Conservation (phyloP, 2,797 vertebrate genomes). For the Liasis olivaceus region DNA sequence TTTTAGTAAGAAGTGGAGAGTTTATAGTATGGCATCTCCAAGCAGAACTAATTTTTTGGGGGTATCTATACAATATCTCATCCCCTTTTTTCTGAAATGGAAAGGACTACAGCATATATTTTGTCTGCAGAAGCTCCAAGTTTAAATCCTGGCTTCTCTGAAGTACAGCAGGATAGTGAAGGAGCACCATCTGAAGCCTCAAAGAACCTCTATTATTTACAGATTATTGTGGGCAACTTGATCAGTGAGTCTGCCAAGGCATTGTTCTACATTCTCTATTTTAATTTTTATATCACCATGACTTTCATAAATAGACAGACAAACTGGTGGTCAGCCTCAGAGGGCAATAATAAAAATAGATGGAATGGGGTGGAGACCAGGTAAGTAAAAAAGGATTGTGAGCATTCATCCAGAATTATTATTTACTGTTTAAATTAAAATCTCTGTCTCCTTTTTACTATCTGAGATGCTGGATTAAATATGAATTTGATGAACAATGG, state of each 20-base stretch:
- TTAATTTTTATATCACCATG: neutral
- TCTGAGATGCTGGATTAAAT: neutral
- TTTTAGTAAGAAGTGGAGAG: neutral
- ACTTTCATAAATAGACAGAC: neutral
- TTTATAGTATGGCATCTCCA: constrained; percentile 8
- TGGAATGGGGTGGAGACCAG: too few species aligned
- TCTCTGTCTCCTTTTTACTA: neutral
- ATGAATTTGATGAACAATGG: constrained; percentile 1
- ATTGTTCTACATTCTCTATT: neutral
- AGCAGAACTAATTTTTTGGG: neutral
- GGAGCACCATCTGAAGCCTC: too few species aligned
- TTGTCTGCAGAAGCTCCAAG: neutral
- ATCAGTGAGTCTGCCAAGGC: neutral
- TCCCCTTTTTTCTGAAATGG: constrained; percentile 9
- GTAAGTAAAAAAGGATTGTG: neutral
- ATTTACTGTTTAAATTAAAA: constrained; percentile 1
- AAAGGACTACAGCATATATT: neutral
- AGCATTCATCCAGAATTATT: neutral
- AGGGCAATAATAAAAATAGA: neutral
- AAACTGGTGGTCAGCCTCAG: too few species aligned
- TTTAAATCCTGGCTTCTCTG: neutral
- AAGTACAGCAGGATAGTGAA: neutral
- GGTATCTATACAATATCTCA: neutral
- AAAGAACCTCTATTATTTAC: neutral
- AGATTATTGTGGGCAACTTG: neutral